A percentile compares a stretch with the other conserved stretches of the same genome.
Evolutionary conservation across 1,140 invertebrate genomes (phyloP).

Genomic region (Drosophila oshimai): DNA sequence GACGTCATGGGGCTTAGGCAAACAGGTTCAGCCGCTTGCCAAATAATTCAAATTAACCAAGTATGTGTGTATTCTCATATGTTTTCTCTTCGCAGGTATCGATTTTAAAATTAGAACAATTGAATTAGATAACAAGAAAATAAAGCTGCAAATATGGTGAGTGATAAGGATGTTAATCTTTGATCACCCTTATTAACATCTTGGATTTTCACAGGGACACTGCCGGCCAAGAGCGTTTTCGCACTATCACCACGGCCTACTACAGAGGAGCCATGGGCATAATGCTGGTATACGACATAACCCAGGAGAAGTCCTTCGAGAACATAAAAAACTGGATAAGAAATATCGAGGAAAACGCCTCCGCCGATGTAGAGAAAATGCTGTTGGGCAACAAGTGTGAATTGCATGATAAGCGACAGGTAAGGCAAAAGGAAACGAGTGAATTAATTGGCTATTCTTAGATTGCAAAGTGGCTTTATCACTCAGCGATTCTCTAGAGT

Average conservation of each 20-base stretch:
- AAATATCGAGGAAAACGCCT: slow-evolving; percentile 98
- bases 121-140: slow-evolving; percentile 98
- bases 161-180: not conserved
- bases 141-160: slow-evolving; percentile 99
- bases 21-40: slow-evolving; percentile 35
- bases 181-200: not conserved
- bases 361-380: slow-evolving; percentile 97
- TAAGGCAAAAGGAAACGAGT: slow-evolving; percentile 77
- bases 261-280: slow-evolving; percentile 99
- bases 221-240: slow-evolving; percentile 97
- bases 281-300: slow-evolving; percentile 99
- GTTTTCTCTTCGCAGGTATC: slow-evolving; percentile 88
- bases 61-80: slow-evolving; percentile 29
- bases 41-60: slow-evolving; percentile 53
- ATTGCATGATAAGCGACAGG: slow-evolving; percentile 93
- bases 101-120: slow-evolving; percentile 99
- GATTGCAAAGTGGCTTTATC: not conserved
- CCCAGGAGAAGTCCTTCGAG: slow-evolving; percentile 98
- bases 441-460: not conserved
- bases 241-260: slow-evolving; percentile 99
- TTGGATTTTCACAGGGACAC: slow-evolving; percentile 89
- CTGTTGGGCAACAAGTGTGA: slow-evolving; percentile 97
- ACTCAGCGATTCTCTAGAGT: no score
- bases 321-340: slow-evolving; percentile 99
- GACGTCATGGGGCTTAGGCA: slow-evolving; percentile 16